phyloP scores from a whole-genome alignment of 2,888 invertebrate species.

The Stramonita haemastoma region DNA sequence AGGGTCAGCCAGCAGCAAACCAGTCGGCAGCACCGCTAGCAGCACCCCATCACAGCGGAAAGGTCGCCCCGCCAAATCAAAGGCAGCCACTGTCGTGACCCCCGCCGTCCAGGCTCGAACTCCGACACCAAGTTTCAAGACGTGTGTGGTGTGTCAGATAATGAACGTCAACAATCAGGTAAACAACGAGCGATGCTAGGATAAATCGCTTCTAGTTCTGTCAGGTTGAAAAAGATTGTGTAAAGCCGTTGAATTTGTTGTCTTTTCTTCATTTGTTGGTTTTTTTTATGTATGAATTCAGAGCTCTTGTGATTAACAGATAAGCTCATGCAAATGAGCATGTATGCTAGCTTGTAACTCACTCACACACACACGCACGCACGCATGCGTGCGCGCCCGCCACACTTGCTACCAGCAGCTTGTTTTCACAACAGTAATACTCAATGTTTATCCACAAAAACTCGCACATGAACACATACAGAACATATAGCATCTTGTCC shows the following conservation, averaged over 20 bases:
- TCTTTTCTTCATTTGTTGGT: not conserved
- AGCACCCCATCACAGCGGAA: not conserved
- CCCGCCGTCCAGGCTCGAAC: not conserved
- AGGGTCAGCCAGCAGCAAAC: not conserved
- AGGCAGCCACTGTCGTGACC: not conserved
- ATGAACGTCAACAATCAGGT: constrained; percentile 64
- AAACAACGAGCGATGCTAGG: not conserved
- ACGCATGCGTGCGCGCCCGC: not conserved
- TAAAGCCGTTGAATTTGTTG: not conserved
- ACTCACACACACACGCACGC: not conserved
- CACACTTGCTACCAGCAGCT: no score
- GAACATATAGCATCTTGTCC: no score
- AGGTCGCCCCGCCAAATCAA: not conserved
- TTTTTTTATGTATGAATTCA: no score
- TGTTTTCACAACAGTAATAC: no score
- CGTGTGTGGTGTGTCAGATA: constrained; percentile 69
- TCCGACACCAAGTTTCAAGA: constrained; percentile 58
- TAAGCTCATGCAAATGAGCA: not conserved
- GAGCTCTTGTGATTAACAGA: not conserved
- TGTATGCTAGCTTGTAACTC: not conserved
- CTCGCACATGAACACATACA: no score
- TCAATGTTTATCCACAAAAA: no score
- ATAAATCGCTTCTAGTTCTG: no score
- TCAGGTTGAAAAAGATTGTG: no score
- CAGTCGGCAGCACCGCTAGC: constrained; percentile 4